Evolutionary conservation across 2,797 vertebrate species (phyloP).

Genomic region (Lepilemur septentrionalis): DNA sequence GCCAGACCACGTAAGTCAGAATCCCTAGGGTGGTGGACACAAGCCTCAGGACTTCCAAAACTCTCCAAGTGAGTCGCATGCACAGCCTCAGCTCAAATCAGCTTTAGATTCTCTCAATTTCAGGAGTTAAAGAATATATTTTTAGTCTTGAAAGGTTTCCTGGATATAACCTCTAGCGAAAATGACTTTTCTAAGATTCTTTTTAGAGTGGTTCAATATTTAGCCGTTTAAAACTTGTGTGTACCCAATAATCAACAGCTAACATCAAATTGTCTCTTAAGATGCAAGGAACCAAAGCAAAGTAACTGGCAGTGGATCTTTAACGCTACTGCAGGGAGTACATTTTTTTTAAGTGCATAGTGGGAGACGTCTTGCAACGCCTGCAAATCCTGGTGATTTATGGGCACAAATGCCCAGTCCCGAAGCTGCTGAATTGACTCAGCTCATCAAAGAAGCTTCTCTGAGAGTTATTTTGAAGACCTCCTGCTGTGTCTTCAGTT

Average conservation of each 20-base stretch:
- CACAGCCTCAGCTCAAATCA: background rate
- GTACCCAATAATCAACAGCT: constrained; percentile 11
- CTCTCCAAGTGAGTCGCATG: background rate
- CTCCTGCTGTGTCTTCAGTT: constrained; percentile 52
- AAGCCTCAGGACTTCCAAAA: background rate
- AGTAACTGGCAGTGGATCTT: constrained; percentile 4
- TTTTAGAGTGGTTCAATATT: constrained; percentile 6
- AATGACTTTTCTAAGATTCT: constrained; percentile 1
- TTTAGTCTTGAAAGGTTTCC: background rate
- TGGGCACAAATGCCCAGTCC: background rate
- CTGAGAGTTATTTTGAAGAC: constrained; percentile 54
- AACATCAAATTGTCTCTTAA: constrained; percentile 40
- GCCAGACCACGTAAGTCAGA: background rate
- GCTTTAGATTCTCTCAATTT: background rate
- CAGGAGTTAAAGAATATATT: background rate
- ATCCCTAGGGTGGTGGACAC: background rate
- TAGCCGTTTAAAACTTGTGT: background rate
- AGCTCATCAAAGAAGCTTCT: constrained; percentile 69
- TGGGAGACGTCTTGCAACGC: constrained; percentile 23
- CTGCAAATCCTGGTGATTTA: constrained; percentile 66
- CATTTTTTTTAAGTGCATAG: constrained; percentile 33
- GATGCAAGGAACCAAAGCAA: background rate
- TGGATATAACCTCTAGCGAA: background rate
- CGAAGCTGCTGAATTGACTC: constrained; percentile 48
- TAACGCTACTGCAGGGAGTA: background rate